Percentiles rank a stretch among this genome's conserved stretches.
Evolutionary conservation across 2,797 vertebrate genomes (phyloP).

Genomic region (Botia almorhae): DNA sequence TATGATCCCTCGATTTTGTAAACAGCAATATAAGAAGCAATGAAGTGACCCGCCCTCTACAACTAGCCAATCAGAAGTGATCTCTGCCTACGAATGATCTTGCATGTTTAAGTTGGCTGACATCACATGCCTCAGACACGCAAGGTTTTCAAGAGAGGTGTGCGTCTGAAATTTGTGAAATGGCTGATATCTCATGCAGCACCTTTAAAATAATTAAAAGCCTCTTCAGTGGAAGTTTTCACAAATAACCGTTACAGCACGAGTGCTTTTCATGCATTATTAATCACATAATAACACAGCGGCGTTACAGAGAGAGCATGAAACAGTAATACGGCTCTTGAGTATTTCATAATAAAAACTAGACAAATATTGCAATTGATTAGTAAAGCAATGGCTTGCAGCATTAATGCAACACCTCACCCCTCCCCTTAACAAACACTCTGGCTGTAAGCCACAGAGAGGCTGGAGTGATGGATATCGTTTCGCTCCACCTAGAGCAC

Average conservation of each 20-base stretch:
- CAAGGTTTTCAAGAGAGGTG: too few relatives aligned
- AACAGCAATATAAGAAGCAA: not conserved
- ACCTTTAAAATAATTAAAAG: not conserved
- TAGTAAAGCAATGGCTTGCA: conserved; percentile 8
- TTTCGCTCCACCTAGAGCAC: conserved; percentile 45
- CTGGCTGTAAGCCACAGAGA: conserved; percentile 13
- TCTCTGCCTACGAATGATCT: not conserved
- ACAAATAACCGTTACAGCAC: not conserved
- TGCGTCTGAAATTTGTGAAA: not conserved
- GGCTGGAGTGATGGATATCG: conserved; percentile 40
- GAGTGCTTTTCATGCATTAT: not conserved
- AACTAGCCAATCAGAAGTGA: too few relatives aligned
- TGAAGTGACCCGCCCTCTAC: not conserved
- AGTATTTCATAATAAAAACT: not conserved
- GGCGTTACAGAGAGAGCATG: not conserved
- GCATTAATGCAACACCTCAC: not conserved
- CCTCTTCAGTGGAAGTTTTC: not conserved
- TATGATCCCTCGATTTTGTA: not conserved
- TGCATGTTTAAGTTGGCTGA: not conserved
- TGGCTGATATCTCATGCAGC: not conserved
- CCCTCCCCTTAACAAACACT: not conserved
- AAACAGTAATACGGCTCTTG: not conserved
- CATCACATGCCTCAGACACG: not conserved
- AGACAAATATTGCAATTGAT: conserved; percentile 8
- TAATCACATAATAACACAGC: not conserved